Evolutionary conservation across 2,113 vertebrate species (phyloP), one percentile per base, ranked within the genome.

Genomic region (Notarius quadriscutis): DNA sequence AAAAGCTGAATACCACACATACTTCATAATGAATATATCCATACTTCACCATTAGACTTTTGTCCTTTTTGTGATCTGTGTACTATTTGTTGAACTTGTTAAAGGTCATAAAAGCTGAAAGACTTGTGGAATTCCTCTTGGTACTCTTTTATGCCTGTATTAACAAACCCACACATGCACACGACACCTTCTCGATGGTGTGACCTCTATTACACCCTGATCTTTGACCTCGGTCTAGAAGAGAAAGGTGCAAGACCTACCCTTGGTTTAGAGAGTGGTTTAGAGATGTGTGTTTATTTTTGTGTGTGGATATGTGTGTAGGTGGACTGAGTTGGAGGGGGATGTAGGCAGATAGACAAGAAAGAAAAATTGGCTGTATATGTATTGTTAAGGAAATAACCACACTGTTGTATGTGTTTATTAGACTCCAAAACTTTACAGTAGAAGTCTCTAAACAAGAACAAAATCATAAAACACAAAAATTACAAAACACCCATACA

Each of bases 211-310:
- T 83, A 69, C 87, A 81, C 20, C 88, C 87, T 74, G 84, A 60
- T 72, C 83, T 78, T 50, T 87, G 62, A 84, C 87, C 88, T 90
- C 20, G 81, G 78, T 53, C 50, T 88, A 41, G 25, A 84, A 74
- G 20, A 51, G 55, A 72, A 89, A 89, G 27, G 79, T 60, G 72
- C 79, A 63, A 82, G 84, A 88, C 67, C 81, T 86, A 77, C 86
- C 55, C 69, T 75, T 87, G 57, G 11, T 90, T 85, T 85, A 65
- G 65, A 85, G 55, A 87, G 55, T 34, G 74, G n/a, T 90, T 85
- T 85, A 65, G 65, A 85, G 62, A 87, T 48, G 51, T 74, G n/a
- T 81, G 78, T 87, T 89, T 89, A 74, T 75, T 89, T 7, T 91
- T 93, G 58, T 88, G 50, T 87, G 53, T 69, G 27, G 41, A 30